These are phyloP conservation scores for Leontocebus nigricollis DNA, from an alignment of 2,797 vertebrate genomes.

Conservation along the genomic window DNA sequence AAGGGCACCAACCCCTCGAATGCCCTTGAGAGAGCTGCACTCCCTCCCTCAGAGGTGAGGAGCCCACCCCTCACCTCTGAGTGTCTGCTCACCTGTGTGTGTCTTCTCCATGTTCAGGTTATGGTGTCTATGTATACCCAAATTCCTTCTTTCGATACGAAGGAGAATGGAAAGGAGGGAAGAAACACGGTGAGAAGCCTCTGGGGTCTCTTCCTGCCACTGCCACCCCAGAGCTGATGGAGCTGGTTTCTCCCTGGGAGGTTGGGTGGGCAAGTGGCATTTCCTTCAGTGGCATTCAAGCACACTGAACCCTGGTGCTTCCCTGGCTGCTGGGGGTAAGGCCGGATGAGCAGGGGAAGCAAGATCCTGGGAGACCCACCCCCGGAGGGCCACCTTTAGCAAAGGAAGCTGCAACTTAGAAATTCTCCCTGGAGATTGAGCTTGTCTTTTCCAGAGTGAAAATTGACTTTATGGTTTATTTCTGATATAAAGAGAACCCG, in stretches of 20 bases:
- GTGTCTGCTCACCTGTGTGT: not conserved
- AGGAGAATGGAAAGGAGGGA: slow-evolving; percentile 83
- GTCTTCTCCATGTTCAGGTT: slow-evolving; percentile 70
- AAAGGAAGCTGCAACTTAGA: not conserved
- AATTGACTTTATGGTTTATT: not conserved
- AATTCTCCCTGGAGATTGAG: not conserved
- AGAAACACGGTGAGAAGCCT: slow-evolving; percentile 81
- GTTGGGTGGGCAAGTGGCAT: not conserved
- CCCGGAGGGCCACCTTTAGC: not conserved
- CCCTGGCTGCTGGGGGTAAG: not conserved
- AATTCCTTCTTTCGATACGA: slow-evolving; percentile 86
- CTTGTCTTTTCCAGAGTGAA: not conserved
- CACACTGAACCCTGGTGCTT: not conserved
- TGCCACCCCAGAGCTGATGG: not conserved
- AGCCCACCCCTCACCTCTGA: not conserved
- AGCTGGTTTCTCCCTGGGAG: not conserved
- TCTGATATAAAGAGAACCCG: not conserved
- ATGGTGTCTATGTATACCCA: slow-evolving; percentile 79
- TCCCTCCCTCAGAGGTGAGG: not conserved
- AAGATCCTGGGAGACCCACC: not conserved
- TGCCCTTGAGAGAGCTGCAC: not conserved
- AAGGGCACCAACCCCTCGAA: too few species aligned
- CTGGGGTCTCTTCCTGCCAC: not conserved
- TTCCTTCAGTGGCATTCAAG: not conserved
- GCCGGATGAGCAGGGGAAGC: not conserved